These are phyloP conservation scores for Macropus fuliginosus DNA, from an alignment of 2,797 vertebrate species.

Conservation along the genomic window DNA sequence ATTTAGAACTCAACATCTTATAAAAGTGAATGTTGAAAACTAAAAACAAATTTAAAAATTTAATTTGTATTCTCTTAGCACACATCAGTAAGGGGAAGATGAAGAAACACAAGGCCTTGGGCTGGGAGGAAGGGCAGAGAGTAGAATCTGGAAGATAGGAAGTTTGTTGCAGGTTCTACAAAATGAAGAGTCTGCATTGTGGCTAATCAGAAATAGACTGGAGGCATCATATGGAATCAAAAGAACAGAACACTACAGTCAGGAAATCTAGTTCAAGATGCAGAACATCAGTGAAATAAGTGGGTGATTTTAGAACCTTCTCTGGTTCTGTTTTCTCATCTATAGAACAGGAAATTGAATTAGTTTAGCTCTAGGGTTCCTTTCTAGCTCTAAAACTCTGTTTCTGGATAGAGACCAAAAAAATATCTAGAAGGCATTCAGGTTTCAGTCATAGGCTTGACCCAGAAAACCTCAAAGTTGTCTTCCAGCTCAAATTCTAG, in stretches of 20 bases:
- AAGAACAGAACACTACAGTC: background rate
- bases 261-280: background rate
- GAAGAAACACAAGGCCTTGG: background rate
- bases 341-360: background rate
- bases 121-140: background rate
- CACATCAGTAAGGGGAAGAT: background rate
- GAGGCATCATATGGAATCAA: background rate
- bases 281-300: background rate
- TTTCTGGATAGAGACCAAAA: background rate
- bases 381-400: background rate
- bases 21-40: background rate
- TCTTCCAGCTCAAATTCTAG: background rate
- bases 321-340: background rate
- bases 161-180: background rate
- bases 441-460: background rate
- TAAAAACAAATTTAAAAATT: background rate
- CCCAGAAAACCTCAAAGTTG: background rate
- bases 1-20: background rate
- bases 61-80: background rate
- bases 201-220: background rate
- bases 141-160: background rate
- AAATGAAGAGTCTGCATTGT: background rate
- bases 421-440: background rate
- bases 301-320: background rate
- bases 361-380: background rate